These are phyloP conservation scores for Brenthis hecate DNA, from an alignment of 2,888 invertebrate species.

Conservation along the genomic window DNA sequence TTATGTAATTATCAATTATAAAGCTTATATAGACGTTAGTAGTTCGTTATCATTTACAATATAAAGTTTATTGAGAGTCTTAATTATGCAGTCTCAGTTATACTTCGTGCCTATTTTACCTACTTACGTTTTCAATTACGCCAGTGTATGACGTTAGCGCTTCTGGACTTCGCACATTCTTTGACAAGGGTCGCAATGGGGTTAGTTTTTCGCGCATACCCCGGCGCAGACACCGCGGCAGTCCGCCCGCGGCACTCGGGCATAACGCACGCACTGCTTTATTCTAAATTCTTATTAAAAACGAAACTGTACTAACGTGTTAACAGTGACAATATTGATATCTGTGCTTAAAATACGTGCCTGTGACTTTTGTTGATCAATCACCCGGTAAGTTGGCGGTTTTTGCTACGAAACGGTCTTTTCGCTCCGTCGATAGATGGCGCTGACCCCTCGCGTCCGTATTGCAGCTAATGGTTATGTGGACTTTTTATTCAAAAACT, in stretches of 20 bases:
- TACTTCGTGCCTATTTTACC: neutral
- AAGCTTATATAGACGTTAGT: too few relatives aligned
- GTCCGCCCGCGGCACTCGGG: conserved; percentile 57
- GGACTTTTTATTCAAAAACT: conserved; percentile 45
- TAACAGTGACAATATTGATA: conserved; percentile 30
- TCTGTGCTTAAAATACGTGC: conserved; percentile 26
- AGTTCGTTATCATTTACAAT: too few relatives aligned
- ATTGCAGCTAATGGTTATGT: conserved; percentile 62
- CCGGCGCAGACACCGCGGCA: conserved; percentile 56
- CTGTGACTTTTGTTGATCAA: conserved; percentile 25
- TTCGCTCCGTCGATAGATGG: conserved; percentile 58
- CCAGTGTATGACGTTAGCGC: conserved; percentile 30
- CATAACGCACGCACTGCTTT: conserved; percentile 46
- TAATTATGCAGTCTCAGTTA: too few relatives aligned
- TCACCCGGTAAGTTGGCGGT: conserved; percentile 39
- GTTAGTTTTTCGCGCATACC: conserved; percentile 55
- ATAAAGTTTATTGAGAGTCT: too few relatives aligned
- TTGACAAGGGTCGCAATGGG: conserved; percentile 50
- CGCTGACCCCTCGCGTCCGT: conserved; percentile 61
- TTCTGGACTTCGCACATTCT: conserved; percentile 40
- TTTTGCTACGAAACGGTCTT: conserved; percentile 24
- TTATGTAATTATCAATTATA: too few relatives aligned
- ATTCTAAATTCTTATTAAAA: conserved; percentile 11
- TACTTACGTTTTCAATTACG: conserved; percentile 9
- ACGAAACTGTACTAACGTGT: conserved; percentile 18